phyloP scores from a whole-genome alignment of 1,140 invertebrate species.

The Pemphigus obesinymphae region DNA sequence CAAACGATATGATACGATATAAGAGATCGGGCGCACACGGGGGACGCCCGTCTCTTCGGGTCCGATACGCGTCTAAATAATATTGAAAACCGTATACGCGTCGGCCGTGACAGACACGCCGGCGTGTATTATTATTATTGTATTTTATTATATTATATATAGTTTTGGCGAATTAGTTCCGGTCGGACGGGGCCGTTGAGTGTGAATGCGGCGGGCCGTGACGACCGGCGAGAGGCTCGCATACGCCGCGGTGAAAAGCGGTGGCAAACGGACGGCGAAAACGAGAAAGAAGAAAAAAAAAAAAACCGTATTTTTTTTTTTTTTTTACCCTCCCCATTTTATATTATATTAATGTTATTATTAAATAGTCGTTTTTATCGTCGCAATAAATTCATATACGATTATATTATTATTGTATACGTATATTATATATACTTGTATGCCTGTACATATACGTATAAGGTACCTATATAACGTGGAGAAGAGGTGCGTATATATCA shows the following conservation, averaged over 20 bases:
- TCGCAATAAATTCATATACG: slow-evolving; percentile 38
- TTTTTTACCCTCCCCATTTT: background rate
- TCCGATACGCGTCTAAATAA: background rate
- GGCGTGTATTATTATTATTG: no score
- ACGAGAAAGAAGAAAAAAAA: background rate
- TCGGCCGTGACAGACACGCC: background rate
- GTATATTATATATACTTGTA: background rate
- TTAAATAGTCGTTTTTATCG: background rate
- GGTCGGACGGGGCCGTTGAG: slow-evolving; percentile 22
- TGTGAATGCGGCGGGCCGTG: slow-evolving; percentile 16
- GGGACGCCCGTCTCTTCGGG: background rate
- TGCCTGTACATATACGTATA: no score
- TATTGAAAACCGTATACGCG: background rate
- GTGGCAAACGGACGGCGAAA: no score
- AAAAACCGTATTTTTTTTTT: background rate
- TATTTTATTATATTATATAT: background rate
- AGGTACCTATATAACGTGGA: no score
- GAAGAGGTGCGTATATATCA: background rate
- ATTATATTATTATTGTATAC: no score
- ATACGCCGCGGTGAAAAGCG: background rate
- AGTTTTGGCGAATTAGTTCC: slow-evolving; percentile 29
- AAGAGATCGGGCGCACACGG: background rate
- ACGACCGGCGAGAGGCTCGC: background rate
- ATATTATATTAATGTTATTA: background rate
- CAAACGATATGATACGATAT: background rate